Conservation (phyloP, 2,888 invertebrate species). For the Gryllus longicercus region DNA sequence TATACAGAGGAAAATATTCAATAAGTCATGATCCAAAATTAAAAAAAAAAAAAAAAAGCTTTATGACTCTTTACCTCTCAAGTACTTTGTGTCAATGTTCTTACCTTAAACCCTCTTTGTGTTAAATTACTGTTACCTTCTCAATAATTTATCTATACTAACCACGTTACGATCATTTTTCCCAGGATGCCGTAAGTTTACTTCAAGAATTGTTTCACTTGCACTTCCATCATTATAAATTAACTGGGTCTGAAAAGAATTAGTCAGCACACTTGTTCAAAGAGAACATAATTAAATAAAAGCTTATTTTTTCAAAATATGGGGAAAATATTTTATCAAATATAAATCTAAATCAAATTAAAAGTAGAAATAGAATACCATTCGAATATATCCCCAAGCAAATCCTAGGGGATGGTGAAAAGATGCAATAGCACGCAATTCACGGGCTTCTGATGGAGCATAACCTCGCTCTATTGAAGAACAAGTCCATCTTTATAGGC, state of each 20-base stretch:
- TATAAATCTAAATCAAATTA: slow-evolving; percentile 20
- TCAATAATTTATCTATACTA: slow-evolving; percentile 42
- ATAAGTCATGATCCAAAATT: too few species aligned
- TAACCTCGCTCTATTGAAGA: slow-evolving; percentile 82
- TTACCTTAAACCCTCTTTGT: too few species aligned
- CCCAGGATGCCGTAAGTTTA: slow-evolving; percentile 84
- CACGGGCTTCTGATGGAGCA: slow-evolving; percentile 80
- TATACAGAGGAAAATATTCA: too few species aligned
- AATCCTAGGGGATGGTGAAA: slow-evolving; percentile 87
- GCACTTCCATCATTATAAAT: slow-evolving; percentile 80
- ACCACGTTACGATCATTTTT: slow-evolving; percentile 77
- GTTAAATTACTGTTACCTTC: neutral
- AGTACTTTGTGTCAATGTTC: too few species aligned
- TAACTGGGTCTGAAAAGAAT: slow-evolving; percentile 67
- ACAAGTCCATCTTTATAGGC: slow-evolving; percentile 68
- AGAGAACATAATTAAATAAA: neutral
- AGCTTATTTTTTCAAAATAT: neutral
- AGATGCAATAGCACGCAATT: slow-evolving; percentile 81
- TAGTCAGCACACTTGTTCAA: slow-evolving; percentile 26
- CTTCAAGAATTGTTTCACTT: slow-evolving; percentile 87
- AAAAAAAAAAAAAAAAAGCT: too few species aligned
- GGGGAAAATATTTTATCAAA: neutral
- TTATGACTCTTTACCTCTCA: too few species aligned
- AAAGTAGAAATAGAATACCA: slow-evolving; percentile 53
- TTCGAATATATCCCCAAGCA: slow-evolving; percentile 78